Evolutionary conservation across 2,888 invertebrate genomes (phyloP), one percentile per base, ranked within the genome.

Genomic region (Dioctria linearis): DNA sequence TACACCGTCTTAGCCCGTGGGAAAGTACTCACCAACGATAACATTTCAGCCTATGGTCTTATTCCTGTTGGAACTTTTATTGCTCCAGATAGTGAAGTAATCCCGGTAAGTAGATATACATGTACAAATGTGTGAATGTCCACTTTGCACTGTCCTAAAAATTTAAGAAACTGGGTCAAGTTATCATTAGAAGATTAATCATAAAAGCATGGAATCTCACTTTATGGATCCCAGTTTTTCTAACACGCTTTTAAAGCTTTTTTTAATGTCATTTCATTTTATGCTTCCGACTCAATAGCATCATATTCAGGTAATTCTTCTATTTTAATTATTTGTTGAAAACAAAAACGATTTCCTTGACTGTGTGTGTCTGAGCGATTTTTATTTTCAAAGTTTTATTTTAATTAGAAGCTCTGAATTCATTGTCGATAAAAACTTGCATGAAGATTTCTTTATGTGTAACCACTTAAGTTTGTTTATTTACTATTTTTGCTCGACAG

Each of bases 1-100:
- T 98, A 97, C 89, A 96, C 97, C 0, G 90, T 98, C 82, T 91
- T 98, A 84, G 93, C 94, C 3, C 86, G 91, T 76, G 90, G 90
- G 82, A 84, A 83, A 59, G 84, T 90, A 76, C 85, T 89, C 66
- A 86, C 87, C 84, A 85, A 83, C 46, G 86, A 86, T 81, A 88
- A 88, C 8, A 40, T 13, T 49, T 40, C 61, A 49, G 85, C 86
- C 8, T 92, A 92, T 84, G 96, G 96, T 3, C 91, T 97, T 69
- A 93, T 94, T 87, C 96, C 97, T 0, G 93, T 96, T 43, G 92
- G 94, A 84, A 90, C 95, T 85, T 94, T 97, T 90, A 90, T 90
- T 86, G 90, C 91, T 83, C 88, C 91, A 84, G 88, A 90, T 83
- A 91, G 90, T 83, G 89, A 91, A 82, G 91, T 90, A 83, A 87